A percentile compares a stretch with the other conserved stretches of the same genome.
Conservation (phyloP, 1,140 invertebrate species). For the Trichoplusia ni region DNA sequence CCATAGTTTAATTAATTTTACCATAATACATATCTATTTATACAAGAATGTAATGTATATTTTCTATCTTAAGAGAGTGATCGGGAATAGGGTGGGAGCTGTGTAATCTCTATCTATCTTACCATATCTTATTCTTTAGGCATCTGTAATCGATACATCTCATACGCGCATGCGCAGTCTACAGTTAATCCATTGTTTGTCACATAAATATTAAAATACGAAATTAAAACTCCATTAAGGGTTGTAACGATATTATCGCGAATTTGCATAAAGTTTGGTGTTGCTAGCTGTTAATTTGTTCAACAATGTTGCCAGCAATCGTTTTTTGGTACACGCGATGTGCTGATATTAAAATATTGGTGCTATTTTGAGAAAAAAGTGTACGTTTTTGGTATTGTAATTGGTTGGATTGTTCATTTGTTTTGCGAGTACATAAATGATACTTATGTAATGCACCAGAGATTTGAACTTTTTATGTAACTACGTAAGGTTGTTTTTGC, state of each 20-base stretch:
- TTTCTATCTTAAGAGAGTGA: conserved; percentile 68
- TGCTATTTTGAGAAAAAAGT: conserved; percentile 70
- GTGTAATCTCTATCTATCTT: conserved; percentile 52
- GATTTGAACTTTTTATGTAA: conserved; percentile 54
- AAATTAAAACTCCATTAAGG: conserved; percentile 16
- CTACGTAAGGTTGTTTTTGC: conserved; percentile 39
- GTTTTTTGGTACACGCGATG: conserved; percentile 44
- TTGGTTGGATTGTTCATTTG: conserved; percentile 41
- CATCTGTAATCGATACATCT: conserved; percentile 17
- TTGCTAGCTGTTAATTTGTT: conserved; percentile 49
- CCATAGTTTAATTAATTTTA: conserved; percentile 76
- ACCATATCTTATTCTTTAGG: conserved; percentile 49
- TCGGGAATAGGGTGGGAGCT: conserved; percentile 59
- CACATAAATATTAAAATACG: conserved; percentile 27
- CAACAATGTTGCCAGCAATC: conserved; percentile 42
- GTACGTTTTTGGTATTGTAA: conserved; percentile 59
- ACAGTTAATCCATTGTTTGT: conserved; percentile 15
- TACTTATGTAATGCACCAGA: conserved; percentile 45
- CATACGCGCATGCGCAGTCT: conserved; percentile 15
- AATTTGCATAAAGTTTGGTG: conserved; percentile 44
- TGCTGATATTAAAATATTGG: conserved; percentile 75
- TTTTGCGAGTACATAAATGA: conserved; percentile 22
- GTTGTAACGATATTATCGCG: conserved; percentile 29
- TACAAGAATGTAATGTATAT: conserved; percentile 69
- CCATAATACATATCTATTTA: conserved; percentile 72